These are phyloP conservation scores for Montifringilla adamsi DNA, from an alignment of 2,113 vertebrate genomes.

Conservation along the genomic window DNA sequence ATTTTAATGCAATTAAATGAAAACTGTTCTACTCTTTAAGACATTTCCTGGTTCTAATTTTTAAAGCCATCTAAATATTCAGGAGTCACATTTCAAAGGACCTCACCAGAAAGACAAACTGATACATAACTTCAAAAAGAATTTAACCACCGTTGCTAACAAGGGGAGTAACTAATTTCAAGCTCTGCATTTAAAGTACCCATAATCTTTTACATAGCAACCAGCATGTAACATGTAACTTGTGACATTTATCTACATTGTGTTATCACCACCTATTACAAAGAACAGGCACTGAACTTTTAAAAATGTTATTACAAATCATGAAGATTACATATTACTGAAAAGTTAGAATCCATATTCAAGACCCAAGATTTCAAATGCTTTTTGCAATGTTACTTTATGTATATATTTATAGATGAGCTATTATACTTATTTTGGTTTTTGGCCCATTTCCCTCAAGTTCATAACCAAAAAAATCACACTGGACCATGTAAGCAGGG, in stretches of 20 bases:
- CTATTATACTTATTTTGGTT: not conserved
- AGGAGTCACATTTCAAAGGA: not conserved
- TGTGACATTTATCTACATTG: constrained; percentile 30
- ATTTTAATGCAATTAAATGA: not conserved
- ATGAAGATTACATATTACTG: not conserved
- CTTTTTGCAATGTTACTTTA: not conserved
- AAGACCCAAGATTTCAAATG: not conserved
- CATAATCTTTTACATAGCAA: not conserved
- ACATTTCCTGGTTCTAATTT: not conserved
- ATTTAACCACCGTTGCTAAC: not conserved
- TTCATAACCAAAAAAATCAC: not conserved
- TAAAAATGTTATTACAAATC: constrained; percentile 22
- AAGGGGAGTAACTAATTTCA: not conserved
- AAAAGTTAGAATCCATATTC: constrained; percentile 14
- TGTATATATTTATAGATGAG: constrained; percentile 49
- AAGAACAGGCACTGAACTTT: constrained; percentile 34
- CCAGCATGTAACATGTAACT: not conserved
- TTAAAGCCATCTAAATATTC: not conserved
- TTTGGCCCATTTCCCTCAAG: not conserved
- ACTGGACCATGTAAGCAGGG: not conserved
- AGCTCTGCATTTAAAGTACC: constrained; percentile 48
- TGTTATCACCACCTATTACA: constrained; percentile 20
- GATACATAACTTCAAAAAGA: not conserved
- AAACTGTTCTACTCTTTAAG: not conserved
- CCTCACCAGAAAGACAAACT: not conserved